Conservation (phyloP, 2,888 invertebrate genomes). For the Lithophane semibrunnea region DNA sequence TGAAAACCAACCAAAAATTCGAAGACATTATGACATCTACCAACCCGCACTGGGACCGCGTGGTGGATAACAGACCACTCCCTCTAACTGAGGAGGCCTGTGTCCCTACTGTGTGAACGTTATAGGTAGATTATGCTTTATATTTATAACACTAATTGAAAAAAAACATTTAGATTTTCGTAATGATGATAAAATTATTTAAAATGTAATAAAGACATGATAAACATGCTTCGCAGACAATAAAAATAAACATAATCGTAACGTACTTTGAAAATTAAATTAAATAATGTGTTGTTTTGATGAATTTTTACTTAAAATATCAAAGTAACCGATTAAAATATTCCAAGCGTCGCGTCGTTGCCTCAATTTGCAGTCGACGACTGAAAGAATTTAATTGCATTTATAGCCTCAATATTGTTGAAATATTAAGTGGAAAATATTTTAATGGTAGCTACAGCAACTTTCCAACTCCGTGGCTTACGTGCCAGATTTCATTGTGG, state of each 20-base stretch:
- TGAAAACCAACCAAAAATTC: too few species aligned
- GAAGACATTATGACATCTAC: too few species aligned
- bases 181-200: not conserved
- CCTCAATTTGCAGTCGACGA: slow-evolving; percentile 14
- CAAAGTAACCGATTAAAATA: slow-evolving; percentile 23
- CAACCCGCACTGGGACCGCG: too few species aligned
- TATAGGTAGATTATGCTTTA: too few species aligned
- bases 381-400: slow-evolving; percentile 57
- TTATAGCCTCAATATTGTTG: slow-evolving; percentile 41
- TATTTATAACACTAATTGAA: too few species aligned
- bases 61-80: too few species aligned
- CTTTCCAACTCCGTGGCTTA: slow-evolving; percentile 2
- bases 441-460: slow-evolving; percentile 21
- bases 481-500: slow-evolving; percentile 20
- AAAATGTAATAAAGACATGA: not conserved
- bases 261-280: not conserved
- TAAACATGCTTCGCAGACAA: not conserved
- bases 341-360: slow-evolving; percentile 8
- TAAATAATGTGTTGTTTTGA: not conserved
- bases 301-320: slow-evolving; percentile 1
- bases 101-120: too few species aligned
- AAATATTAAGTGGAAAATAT: slow-evolving; percentile 51
- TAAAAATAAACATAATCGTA: not conserved
- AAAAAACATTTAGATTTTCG: too few species aligned
- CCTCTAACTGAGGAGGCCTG: too few species aligned